phyloP scores from a whole-genome alignment of 1,140 invertebrate species.

The Chymomyza costata region DNA sequence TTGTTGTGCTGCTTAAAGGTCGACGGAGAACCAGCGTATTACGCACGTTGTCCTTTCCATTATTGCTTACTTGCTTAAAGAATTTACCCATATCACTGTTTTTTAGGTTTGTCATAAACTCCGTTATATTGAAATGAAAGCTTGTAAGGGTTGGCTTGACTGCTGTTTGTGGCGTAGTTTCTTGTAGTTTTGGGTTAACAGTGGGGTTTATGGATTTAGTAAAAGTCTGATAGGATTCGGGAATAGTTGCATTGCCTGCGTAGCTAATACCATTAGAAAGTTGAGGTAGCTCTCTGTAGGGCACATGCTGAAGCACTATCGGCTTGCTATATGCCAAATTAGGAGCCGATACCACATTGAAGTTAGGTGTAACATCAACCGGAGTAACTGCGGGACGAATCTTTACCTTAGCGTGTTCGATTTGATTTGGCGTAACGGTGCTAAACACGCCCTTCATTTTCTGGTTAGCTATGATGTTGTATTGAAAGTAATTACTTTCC shows the following conservation, averaged over 20 bases:
- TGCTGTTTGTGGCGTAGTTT: constrained; percentile 10
- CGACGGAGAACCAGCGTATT: constrained; percentile 37
- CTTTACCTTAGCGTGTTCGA: constrained; percentile 34
- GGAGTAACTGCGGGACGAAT: constrained; percentile 44
- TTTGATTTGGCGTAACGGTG: constrained; percentile 37
- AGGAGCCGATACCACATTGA: constrained; percentile 55
- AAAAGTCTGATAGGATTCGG: constrained; percentile 63
- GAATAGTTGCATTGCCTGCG: constrained; percentile 39
- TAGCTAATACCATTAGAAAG: constrained; percentile 51
- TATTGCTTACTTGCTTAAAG: constrained; percentile 57
- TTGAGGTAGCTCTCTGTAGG: constrained; percentile 36
- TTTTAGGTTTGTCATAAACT: constrained; percentile 65
- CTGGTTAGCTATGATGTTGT: constrained; percentile 67
- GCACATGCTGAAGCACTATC: constrained; percentile 27
- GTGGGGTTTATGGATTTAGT: constrained; percentile 41
- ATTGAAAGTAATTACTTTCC: constrained; percentile 69
- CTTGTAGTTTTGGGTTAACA: constrained; percentile 6
- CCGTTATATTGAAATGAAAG: constrained; percentile 64
- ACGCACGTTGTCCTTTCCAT: constrained; percentile 29
- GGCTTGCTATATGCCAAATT: constrained; percentile 44
- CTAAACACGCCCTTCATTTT: constrained; percentile 63
- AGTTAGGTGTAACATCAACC: constrained; percentile 50
- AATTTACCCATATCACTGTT: constrained; percentile 59
- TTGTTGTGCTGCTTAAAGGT: constrained; percentile 17
- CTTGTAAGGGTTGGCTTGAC: constrained; percentile 30